phyloP scores from a whole-genome alignment of 2,113 vertebrate genomes.

The Dasyornis broadbenti region DNA sequence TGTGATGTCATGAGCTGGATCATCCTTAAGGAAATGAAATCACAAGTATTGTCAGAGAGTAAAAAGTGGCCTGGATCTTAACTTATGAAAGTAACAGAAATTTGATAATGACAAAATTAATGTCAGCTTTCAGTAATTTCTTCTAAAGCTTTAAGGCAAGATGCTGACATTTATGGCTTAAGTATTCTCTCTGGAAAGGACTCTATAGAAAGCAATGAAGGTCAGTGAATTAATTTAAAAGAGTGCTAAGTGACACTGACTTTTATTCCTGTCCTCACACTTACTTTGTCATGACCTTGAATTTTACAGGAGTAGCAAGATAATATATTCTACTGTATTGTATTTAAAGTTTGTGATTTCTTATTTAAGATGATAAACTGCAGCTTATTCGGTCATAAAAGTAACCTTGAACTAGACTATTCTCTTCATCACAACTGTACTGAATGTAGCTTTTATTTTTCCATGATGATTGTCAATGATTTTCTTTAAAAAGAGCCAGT shows the following conservation, averaged over 20 bases:
- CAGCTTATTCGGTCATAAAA: background rate
- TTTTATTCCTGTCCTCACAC: background rate
- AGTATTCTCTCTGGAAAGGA: background rate
- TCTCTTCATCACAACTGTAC: background rate
- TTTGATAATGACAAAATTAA: background rate
- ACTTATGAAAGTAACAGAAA: background rate
- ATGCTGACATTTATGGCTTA: background rate
- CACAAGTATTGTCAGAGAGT: background rate
- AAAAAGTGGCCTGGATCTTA: background rate
- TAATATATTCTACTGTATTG: background rate
- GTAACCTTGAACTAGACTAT: background rate
- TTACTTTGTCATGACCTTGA: background rate
- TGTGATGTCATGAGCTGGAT: background rate
- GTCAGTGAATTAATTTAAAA: background rate
- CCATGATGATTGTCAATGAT: background rate
- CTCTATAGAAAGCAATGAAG: background rate
- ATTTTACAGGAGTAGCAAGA: background rate
- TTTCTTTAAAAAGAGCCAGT: background rate
- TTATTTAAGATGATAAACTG: background rate
- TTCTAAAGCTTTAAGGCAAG: background rate
- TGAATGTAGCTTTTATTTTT: background rate
- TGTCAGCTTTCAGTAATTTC: background rate
- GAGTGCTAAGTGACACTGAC: background rate
- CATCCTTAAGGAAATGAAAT: background rate
- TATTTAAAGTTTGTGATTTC: background rate